phyloP scores from a whole-genome alignment of 1,140 invertebrate species.

The Probaryconus sp. region DNA sequence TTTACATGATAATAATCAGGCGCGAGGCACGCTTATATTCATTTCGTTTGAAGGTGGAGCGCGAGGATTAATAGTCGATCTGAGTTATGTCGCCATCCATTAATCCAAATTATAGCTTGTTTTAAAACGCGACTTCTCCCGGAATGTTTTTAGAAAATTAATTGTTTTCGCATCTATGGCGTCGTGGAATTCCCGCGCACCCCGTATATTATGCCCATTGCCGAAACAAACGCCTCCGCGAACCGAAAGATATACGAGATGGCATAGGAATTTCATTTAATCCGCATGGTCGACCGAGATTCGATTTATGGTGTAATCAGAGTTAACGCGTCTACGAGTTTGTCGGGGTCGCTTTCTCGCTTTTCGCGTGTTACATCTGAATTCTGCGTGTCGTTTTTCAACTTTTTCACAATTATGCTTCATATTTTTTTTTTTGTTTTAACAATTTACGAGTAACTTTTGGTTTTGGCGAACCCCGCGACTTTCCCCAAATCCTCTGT shows the following conservation, averaged over 20 bases:
- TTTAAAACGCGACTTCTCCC: slow-evolving; percentile 47
- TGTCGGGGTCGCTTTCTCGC: slow-evolving; percentile 53
- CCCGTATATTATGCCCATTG: slow-evolving; percentile 63
- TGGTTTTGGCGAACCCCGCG: slow-evolving; percentile 25
- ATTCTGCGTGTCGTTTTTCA: slow-evolving; percentile 55
- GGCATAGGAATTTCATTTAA: slow-evolving; percentile 76
- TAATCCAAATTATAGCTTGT: slow-evolving; percentile 51
- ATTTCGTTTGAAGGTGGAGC: slow-evolving; percentile 44
- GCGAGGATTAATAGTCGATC: slow-evolving; percentile 40
- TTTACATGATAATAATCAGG: slow-evolving; percentile 61
- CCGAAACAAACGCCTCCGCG: slow-evolving; percentile 66
- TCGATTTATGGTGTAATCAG: slow-evolving; percentile 76
- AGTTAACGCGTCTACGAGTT: slow-evolving; percentile 63
- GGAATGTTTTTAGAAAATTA: slow-evolving; percentile 58
- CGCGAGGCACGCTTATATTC: slow-evolving; percentile 28
- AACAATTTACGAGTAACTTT: slow-evolving; percentile 48
- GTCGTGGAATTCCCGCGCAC: slow-evolving; percentile 35
- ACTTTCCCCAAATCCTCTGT: slow-evolving; percentile 43
- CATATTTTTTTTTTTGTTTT: slow-evolving; percentile 42
- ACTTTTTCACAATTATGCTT: slow-evolving; percentile 50
- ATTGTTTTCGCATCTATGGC: slow-evolving; percentile 53
- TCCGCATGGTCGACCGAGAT: slow-evolving; percentile 74
- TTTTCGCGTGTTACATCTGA: slow-evolving; percentile 59
- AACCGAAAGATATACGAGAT: slow-evolving; percentile 74
- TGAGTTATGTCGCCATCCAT: slow-evolving; percentile 43